Base-by-base conservation (phyloP, 2,888 invertebrate species). In the Azorinus chamasolen region DNA sequence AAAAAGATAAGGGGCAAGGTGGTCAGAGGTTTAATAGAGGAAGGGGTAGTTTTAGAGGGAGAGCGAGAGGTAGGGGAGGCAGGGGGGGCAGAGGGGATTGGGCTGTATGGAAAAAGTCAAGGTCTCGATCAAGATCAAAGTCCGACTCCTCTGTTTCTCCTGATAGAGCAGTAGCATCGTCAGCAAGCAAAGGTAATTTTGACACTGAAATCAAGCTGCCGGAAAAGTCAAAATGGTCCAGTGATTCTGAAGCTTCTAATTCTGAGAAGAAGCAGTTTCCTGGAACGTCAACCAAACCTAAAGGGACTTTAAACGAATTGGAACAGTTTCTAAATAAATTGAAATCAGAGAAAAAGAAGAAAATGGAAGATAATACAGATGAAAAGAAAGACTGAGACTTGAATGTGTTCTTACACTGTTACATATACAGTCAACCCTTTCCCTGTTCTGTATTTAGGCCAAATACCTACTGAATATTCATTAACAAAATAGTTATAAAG, bases 321-420 rank as follows among this genome's bases (percentile, higher is more conserved):
- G 79, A 74, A 50, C 27, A 54, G 25, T 79, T 79, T 50, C 62
- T 69, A 5, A 45, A 54, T 18, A 54, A 61, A 37, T 22, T 69
- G 18, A 69, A 69, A 41, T 41, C 61, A 8, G 69, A 79, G n/a
- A 70, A 74, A 10, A 71, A 79, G 32, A 58, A 59, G 50, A 75
- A 69, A 39, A 6, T 32, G 32, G 32, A 32, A 32, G 32, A 32
- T 6, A 32, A 32, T 4, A 32, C 32, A 6, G 32, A 32, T 10
- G 10, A 32, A 10, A 32, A 10, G 4, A 32, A 32, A 10, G 32
- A 32, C 4, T 32, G 10, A 32, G 10, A 4, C n/a, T n/a, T n/a
- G n/a, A n/a, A n/a, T n/a, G n/a, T n/a, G n/a, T n/a, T n/a, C n/a
- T n/a, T n/a, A n/a, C n/a, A n/a, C n/a, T n/a, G n/a, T n/a, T n/a